A percentile compares a stretch with the other conserved stretches of the same genome.
Conservation (phyloP, 2,888 invertebrate genomes). For the Cylindroiulus punctatus region DNA sequence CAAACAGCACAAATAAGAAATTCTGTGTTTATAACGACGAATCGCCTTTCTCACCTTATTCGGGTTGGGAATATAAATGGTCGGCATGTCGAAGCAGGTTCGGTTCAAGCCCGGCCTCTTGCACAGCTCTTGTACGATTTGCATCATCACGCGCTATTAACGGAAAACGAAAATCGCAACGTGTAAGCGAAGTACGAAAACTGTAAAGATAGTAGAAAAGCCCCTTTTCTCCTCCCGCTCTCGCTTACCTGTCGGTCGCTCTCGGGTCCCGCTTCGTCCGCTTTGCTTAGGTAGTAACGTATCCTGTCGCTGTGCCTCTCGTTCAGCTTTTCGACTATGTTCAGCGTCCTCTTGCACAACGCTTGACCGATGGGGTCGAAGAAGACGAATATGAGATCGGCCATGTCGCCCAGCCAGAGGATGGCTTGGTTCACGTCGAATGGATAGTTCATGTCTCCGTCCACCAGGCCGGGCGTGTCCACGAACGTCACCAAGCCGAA, state of each 20-base stretch:
- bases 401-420: constrained; percentile 69
- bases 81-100: constrained; percentile 72
- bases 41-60: constrained; percentile 65
- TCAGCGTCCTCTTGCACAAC: constrained; percentile 70
- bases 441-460: constrained; percentile 73
- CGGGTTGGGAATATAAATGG: constrained; percentile 70
- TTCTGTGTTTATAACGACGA: background rate
- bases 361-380: constrained; percentile 73
- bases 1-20: no score
- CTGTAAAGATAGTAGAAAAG: background rate
- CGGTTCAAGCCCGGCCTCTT: constrained; percentile 71
- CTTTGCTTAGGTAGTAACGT: constrained; percentile 71
- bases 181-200: constrained; percentile 26
- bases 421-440: constrained; percentile 71
- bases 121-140: constrained; percentile 72
- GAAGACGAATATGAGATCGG: constrained; percentile 72
- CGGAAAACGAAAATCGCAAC: constrained; percentile 24
- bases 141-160: constrained; percentile 70
- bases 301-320: constrained; percentile 69
- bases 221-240: background rate
- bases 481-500: constrained; percentile 72
- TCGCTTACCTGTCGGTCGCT: constrained; percentile 69
- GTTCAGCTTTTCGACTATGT: constrained; percentile 70
- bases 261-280: constrained; percentile 72
- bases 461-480: constrained; percentile 72